These are phyloP conservation scores for Papilio xuthus DNA, from an alignment of 1,140 invertebrate genomes.

Conservation along the genomic window DNA sequence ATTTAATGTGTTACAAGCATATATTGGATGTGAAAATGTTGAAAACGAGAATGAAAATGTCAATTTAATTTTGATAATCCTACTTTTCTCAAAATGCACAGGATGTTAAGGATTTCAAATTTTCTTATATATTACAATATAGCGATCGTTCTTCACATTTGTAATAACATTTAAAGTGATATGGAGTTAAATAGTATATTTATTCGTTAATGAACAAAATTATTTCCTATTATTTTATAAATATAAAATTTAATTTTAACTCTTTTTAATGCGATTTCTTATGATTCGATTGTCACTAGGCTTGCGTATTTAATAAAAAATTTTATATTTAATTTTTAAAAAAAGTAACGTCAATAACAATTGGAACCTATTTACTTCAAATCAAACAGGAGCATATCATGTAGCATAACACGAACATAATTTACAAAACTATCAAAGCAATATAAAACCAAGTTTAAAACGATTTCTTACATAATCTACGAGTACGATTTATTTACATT, in stretches of 20 bases:
- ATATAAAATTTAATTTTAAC: no score
- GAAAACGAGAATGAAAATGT: not conserved
- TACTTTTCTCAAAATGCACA: not conserved
- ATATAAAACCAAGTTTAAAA: not conserved
- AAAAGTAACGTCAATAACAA: not conserved
- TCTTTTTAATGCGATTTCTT: no score
- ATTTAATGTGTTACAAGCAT: not conserved
- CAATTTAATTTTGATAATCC: not conserved
- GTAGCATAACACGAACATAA: not conserved
- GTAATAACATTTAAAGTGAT: not conserved
- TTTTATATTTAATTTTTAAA: not conserved
- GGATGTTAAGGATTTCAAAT: not conserved
- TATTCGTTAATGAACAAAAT: not conserved
- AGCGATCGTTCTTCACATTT: not conserved
- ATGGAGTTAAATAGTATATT: not conserved
- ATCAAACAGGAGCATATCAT: not conserved
- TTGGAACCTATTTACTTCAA: not conserved
- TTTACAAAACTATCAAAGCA: not conserved
- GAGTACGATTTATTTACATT: not conserved
- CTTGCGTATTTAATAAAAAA: no score
- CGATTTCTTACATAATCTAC: not conserved
- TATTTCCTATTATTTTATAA: no score
- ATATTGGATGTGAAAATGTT: not conserved
- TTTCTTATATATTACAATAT: constrained; percentile 4
- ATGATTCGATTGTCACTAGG: no score